Percentiles rank a stretch among this genome's conserved stretches.
These are phyloP conservation scores for Parazoanthus darwini DNA, from an alignment of 92 coral and sea anemone genomes.

Conservation along the genomic window DNA sequence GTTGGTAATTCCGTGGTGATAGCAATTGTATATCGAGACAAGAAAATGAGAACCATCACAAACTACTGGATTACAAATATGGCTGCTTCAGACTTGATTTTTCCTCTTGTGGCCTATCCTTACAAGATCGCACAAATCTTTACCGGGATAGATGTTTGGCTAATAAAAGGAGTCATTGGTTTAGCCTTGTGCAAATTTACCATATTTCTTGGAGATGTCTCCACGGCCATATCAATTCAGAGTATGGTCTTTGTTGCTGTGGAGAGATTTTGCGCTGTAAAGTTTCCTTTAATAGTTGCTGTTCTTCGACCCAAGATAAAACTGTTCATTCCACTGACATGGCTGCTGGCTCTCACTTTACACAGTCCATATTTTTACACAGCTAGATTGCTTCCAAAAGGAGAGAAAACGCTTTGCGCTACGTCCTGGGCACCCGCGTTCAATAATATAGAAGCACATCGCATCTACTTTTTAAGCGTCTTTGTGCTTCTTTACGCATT, in stretches of 20 bases:
- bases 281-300: constrained; percentile 47
- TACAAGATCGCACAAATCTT: constrained; percentile 49
- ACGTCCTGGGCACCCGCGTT: constrained; percentile 43
- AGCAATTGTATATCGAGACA: constrained; percentile 47
- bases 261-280: constrained; percentile 58
- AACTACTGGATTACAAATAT: constrained; percentile 60
- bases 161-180: constrained; percentile 42
- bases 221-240: constrained; percentile 60
- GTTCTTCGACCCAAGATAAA: constrained; percentile 49
- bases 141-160: constrained; percentile 43
- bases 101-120: constrained; percentile 54
- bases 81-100: constrained; percentile 59
- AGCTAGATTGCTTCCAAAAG: constrained; percentile 20
- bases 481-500: constrained; percentile 47
- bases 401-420: constrained; percentile 31
- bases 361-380: constrained; percentile 55
- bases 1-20: constrained; percentile 47
- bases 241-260: constrained; percentile 55
- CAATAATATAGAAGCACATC: not conserved
- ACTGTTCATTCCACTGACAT: constrained; percentile 48
- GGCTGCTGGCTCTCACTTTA: constrained; percentile 43
- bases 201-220: constrained; percentile 53
- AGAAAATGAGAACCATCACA: constrained; percentile 55
- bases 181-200: constrained; percentile 46
- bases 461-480: constrained; percentile 42